Conservation (phyloP, 2,797 vertebrate genomes). For the Pristis pectinata region DNA sequence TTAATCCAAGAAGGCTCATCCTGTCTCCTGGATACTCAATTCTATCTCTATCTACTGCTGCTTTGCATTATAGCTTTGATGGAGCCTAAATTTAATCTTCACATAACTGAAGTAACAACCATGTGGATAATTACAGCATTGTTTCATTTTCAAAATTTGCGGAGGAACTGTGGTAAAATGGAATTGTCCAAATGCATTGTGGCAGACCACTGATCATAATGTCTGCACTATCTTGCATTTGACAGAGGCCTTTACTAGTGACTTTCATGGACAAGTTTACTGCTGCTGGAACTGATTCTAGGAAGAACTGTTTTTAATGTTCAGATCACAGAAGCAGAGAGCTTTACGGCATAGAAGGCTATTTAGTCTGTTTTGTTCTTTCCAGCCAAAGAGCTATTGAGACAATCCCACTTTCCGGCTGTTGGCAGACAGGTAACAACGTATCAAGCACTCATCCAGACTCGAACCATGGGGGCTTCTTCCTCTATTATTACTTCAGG, state of each 20-base stretch:
- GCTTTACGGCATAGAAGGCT: no score
- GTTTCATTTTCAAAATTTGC: background rate
- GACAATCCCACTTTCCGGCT: no score
- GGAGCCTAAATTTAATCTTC: background rate
- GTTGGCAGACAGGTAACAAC: no score
- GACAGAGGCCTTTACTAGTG: background rate
- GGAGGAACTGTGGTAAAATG: background rate
- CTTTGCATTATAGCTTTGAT: background rate
- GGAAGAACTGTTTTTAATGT: background rate
- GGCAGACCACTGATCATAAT: background rate
- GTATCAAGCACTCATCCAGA: no score
- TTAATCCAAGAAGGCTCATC: background rate
- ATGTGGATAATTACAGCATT: background rate
- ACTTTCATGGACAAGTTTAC: background rate
- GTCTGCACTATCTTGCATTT: background rate
- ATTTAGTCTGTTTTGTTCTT: no score
- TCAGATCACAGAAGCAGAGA: no score
- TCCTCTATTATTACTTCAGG: no score
- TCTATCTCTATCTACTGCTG: background rate
- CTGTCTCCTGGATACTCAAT: background rate
- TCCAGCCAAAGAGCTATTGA: no score
- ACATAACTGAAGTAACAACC: background rate
- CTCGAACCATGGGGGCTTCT: no score
- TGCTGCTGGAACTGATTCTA: background rate
- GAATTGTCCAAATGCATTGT: background rate